Base-by-base conservation (phyloP, 2,888 invertebrate genomes). In the Camptogramma bilineatum region DNA sequence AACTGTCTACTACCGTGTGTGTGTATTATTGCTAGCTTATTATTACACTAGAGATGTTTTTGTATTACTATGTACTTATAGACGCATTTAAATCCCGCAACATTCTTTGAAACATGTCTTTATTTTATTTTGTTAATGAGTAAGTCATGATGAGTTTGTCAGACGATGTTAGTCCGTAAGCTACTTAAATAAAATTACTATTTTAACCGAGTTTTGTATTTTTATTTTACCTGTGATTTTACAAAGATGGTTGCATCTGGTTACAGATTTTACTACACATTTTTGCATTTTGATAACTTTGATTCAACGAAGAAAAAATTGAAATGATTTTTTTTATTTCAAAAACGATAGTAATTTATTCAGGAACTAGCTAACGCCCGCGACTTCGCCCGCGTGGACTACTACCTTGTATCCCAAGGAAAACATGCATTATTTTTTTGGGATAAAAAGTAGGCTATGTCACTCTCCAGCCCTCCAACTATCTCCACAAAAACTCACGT, bases 111-210 rank as follows among this genome's bases (percentile, higher is more conserved):
- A 42, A 52, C 24, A 42, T 60, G 34, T 39, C 48, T 61, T 52
- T 61, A 52, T 61, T 52, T 50, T 56, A 50, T 56, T 47, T 39
- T 34, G 59, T 46, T 52, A 44, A 34, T 52, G 34, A 57, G 8
- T 52, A 3, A 52, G 19, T 47, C 17, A 54, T 13, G 13, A 28
- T 62, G 18, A 48, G 39, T 24, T 53, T 47, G 28, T 47, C 52
- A 24, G 62, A 24, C 47, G 52, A 62, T 52, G 28, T 51, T 63
- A 57, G 48, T 57, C 13, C n/a, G 0, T 62, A 57, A 53, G 48
- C 17, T 57, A 57, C 62, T 56, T 56, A 62, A 62, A 57, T 63
- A 63, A 57, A 62, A 21, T 24, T 62, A 47, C 34, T 48, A 52
- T 52, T 48, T 52, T 47, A 63, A 42, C 28, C 28, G 17, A 4